phyloP scores from a whole-genome alignment of 1,140 invertebrate genomes.

The Drosophila arizonae region DNA sequence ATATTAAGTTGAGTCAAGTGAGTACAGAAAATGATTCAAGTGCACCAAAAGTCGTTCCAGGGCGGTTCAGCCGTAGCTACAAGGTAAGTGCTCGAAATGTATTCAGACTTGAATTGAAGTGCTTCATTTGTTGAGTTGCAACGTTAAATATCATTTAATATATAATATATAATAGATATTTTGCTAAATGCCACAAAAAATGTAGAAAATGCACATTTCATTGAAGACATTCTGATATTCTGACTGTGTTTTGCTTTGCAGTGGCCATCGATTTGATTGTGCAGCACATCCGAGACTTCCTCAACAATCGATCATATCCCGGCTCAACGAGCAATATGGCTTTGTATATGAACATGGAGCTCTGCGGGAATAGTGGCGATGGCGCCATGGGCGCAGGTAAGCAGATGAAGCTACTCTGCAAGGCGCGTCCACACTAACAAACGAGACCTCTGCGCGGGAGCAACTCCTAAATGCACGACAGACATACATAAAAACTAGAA shows the following conservation, averaged over 20 bases:
- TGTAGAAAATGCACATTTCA: background rate
- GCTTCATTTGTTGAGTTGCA: constrained; percentile 37
- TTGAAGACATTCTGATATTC: background rate
- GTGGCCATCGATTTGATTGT: constrained; percentile 97
- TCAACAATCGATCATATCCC: constrained; percentile 84
- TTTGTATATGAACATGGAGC: constrained; percentile 69
- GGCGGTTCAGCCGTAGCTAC: background rate
- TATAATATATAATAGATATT: constrained; percentile 7
- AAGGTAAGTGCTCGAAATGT: constrained; percentile 28
- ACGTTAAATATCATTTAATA: constrained; percentile 39
- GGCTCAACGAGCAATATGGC: constrained; percentile 72
- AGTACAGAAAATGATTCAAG: constrained; percentile 33
- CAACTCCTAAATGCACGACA: constrained; percentile 17
- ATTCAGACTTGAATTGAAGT: constrained; percentile 7
- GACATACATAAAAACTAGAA: constrained; percentile 22
- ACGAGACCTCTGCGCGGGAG: constrained; percentile 37
- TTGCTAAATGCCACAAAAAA: constrained; percentile 2
- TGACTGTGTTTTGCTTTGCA: constrained; percentile 83
- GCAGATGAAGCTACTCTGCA: constrained; percentile 37
- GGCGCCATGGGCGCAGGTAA: constrained; percentile 57
- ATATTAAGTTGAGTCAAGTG: constrained; percentile 15
- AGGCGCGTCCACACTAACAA: constrained; percentile 72
- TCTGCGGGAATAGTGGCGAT: constrained; percentile 35
- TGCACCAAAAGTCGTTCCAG: background rate
- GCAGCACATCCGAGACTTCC: constrained; percentile 94